These are phyloP conservation scores for Siniperca undulata DNA, from an alignment of 2,797 vertebrate genomes.

Conservation along the genomic window DNA sequence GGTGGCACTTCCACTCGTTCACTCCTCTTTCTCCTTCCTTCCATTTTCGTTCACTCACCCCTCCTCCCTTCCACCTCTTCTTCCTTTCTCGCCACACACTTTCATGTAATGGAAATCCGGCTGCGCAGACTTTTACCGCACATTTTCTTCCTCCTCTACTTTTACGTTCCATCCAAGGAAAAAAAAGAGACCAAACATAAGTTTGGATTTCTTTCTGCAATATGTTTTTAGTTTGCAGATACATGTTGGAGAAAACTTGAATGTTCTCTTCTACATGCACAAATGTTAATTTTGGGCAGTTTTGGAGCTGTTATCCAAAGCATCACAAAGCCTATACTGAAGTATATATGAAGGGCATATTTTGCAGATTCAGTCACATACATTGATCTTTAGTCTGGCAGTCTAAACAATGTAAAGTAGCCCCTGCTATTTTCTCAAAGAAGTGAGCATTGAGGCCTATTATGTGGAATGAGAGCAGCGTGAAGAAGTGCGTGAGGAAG, in stretches of 20 bases:
- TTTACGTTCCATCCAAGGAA: neutral
- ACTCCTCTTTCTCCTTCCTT: slow-evolving; percentile 62
- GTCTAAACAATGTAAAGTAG: slow-evolving; percentile 61
- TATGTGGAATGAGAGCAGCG: slow-evolving; percentile 39
- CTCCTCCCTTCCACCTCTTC: slow-evolving; percentile 57
- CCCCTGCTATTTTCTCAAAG: slow-evolving; percentile 53
- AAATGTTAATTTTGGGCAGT: neutral
- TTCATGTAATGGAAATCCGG: slow-evolving; percentile 49
- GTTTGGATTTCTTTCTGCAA: neutral
- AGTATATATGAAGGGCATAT: neutral
- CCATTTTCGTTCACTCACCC: slow-evolving; percentile 17
- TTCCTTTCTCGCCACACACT: slow-evolving; percentile 51
- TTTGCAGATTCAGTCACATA: slow-evolving; percentile 37
- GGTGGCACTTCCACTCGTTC: slow-evolving; percentile 49
- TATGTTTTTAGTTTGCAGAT: neutral
- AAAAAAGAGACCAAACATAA: slow-evolving; percentile 15
- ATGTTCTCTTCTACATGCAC: neutral
- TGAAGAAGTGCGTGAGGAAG: slow-evolving; percentile 42
- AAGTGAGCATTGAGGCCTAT: slow-evolving; percentile 12
- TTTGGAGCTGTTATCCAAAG: neutral
- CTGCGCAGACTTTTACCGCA: slow-evolving; percentile 30
- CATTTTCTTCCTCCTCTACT: slow-evolving; percentile 34
- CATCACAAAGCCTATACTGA: neutral
- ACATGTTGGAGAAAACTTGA: neutral
- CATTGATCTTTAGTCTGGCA: slow-evolving; percentile 34